Percentiles rank a stretch among this genome's conserved stretches.
Conservation (phyloP, 1,140 invertebrate species). For the Sycophila sp. region DNA sequence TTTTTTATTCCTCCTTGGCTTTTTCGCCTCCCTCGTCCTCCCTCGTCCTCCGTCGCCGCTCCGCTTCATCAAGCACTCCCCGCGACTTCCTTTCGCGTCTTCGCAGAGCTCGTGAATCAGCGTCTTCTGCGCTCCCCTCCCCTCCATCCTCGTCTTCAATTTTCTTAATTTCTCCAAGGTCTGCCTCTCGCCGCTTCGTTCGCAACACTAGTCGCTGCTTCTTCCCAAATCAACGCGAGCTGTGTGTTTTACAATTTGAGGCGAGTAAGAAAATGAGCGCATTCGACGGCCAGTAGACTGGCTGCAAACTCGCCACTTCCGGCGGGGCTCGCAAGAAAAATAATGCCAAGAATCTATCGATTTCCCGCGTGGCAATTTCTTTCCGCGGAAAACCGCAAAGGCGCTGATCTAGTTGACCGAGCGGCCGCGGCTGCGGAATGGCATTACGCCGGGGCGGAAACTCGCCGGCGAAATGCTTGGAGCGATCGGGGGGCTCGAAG, state of each 20-base stretch:
- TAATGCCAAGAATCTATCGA: conserved; percentile 40
- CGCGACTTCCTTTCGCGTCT: conserved; percentile 30
- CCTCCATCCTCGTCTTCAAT: conserved; percentile 31
- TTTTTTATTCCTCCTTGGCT: conserved; percentile 36
- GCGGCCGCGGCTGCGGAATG: background rate
- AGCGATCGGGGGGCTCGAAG: background rate
- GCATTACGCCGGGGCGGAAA: conserved; percentile 2
- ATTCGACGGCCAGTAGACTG: no score
- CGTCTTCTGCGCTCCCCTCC: conserved; percentile 34
- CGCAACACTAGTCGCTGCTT: conserved; percentile 35
- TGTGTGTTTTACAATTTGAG: no score
- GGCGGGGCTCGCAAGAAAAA: background rate
- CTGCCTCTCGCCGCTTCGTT: conserved; percentile 36
- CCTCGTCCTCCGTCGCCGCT: conserved; percentile 37
- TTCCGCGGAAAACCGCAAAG: conserved; percentile 18
- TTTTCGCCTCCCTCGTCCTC: conserved; percentile 45
- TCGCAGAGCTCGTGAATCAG: conserved; percentile 34
- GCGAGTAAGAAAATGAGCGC: no score
- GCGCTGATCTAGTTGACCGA: background rate
- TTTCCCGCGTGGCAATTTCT: background rate
- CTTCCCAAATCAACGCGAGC: no score
- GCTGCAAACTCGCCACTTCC: no score
- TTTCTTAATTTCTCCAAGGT: conserved; percentile 40
- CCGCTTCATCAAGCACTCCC: conserved; percentile 35
- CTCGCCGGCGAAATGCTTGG: background rate